A percentile compares a stretch with the other conserved stretches of the same genome.
phyloP scores from a whole-genome alignment of 2,113 vertebrate genomes.

The Pterocles gutturalis region DNA sequence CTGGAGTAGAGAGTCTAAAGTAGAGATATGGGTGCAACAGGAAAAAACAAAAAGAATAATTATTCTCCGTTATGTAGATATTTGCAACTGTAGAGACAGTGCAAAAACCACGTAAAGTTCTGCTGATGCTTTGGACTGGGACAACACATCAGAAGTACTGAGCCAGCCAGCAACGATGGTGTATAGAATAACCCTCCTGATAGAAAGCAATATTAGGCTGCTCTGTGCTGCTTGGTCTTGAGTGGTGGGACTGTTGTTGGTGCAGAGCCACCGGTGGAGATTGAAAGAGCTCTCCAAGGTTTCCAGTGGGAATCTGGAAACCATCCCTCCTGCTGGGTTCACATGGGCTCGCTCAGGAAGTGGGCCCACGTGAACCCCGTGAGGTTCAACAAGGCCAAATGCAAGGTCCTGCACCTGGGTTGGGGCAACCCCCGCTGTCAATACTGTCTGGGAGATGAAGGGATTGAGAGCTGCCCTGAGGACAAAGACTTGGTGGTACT shows the following conservation, averaged over 20 bases:
- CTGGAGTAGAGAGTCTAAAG: background rate
- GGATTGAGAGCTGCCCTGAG: too few species aligned
- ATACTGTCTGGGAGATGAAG: background rate
- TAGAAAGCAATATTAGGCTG: background rate
- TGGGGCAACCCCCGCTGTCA: accelerated
- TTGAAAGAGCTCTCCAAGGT: background rate
- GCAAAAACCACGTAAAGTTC: background rate
- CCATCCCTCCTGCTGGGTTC: background rate
- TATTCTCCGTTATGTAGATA: background rate
- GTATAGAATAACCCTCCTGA: background rate
- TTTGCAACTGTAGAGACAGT: background rate
- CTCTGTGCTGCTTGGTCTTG: background rate
- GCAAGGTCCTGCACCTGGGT: background rate
- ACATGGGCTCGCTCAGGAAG: background rate
- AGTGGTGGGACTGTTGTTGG: background rate
- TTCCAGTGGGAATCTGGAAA: background rate
- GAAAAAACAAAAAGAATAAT: background rate
- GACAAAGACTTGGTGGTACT: background rate
- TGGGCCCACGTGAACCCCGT: background rate
- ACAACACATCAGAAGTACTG: background rate
- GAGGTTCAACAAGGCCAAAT: background rate
- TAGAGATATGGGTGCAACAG: background rate
- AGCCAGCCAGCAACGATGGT: background rate
- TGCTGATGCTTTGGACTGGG: background rate
- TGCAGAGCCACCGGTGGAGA: background rate